Evolutionary conservation across 2,888 invertebrate species (phyloP), one percentile per base, ranked within the genome.

Genomic region (Chaetogeoica ovagalla): DNA sequence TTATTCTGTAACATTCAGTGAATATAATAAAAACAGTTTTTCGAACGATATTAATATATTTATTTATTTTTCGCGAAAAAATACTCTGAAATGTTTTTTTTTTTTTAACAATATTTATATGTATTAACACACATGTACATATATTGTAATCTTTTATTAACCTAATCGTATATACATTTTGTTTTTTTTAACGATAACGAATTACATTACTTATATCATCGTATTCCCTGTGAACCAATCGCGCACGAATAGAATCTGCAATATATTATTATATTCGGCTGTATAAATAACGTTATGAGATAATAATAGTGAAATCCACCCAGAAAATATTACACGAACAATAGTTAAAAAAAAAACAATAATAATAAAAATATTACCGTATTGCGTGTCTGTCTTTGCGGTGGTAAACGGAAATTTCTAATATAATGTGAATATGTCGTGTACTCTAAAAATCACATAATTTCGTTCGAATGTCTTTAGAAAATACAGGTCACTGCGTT

Each of bases 361-460:
- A n/a, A n/a, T n/a, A n/a, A 7, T 65, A 48, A 23, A 59, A 60
- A 72, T 72, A 72, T 52, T 72, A 62, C 72, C 30, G 5, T 23
- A 62, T 62, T 48, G 62, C 48, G 30, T 72, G 72, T 5, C 9
- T 19, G 23, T 48, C 60, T 21, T 15, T 21, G 23, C 7, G 59
- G 11, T 2, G 59, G 23, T 43, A 72, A 9, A 17, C 17, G 59
- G n/a, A 13, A 62, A 72, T 48, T 72, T 62, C 23, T 48, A 30
- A 60, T 72, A 30, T 72, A 72, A 73, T 62, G 62, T 30, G 62
- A 73, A 15, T 30, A 62, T 52, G 48, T 72, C 62, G 43, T 72
- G 48, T 62, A n/a, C 62, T 72, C 48, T 72, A 23, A 48, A 43
- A 70, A 8, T 48, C 52, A 52, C n/a, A 13, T 52, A 62, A 62